Evolutionary conservation across 2,797 vertebrate species (phyloP).

Genomic region (Argyrosomus regius): DNA sequence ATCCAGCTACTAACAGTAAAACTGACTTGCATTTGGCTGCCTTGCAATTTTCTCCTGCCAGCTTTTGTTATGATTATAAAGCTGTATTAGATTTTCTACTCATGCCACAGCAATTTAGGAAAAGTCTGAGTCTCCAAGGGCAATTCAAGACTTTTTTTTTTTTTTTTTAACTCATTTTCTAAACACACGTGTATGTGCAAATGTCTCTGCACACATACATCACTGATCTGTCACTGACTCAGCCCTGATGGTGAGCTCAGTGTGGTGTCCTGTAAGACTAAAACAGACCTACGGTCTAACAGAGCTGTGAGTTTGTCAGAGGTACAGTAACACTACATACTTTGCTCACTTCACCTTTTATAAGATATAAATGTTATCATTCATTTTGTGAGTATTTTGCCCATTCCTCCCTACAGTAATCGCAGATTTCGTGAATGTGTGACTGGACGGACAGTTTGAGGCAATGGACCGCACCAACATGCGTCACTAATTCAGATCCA

Average conservation of each 20-base stretch:
- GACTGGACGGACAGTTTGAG: slow-evolving; percentile 43
- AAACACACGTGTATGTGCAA: not conserved
- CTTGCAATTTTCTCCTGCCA: slow-evolving; percentile 21
- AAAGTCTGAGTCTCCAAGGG: not conserved
- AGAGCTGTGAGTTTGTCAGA: slow-evolving; percentile 7
- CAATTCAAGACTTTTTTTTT: slow-evolving; percentile 1
- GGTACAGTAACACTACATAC: slow-evolving; percentile 2
- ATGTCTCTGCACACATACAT: not conserved
- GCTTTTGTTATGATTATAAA: slow-evolving; percentile 25
- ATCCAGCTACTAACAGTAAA: slow-evolving; percentile 28
- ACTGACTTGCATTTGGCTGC: slow-evolving; percentile 38
- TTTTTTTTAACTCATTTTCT: not conserved
- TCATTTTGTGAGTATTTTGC: not conserved
- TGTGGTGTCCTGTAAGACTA: slow-evolving; percentile 1
- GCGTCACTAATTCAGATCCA: slow-evolving; percentile 51
- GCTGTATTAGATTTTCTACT: slow-evolving; percentile 16
- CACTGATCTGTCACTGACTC: slow-evolving; percentile 46
- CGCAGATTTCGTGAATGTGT: slow-evolving; percentile 17
- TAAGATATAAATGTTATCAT: too few relatives aligned
- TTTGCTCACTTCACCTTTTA: not conserved
- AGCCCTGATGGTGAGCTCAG: slow-evolving; percentile 5
- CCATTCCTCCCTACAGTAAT: not conserved
- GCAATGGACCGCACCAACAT: slow-evolving; percentile 31
- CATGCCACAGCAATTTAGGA: slow-evolving; percentile 11
- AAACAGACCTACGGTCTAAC: not conserved